Percentiles rank a stretch among this genome's conserved stretches.
These are phyloP conservation scores for Cairina moschata DNA, from an alignment of 2,113 vertebrate species.

Conservation along the genomic window DNA sequence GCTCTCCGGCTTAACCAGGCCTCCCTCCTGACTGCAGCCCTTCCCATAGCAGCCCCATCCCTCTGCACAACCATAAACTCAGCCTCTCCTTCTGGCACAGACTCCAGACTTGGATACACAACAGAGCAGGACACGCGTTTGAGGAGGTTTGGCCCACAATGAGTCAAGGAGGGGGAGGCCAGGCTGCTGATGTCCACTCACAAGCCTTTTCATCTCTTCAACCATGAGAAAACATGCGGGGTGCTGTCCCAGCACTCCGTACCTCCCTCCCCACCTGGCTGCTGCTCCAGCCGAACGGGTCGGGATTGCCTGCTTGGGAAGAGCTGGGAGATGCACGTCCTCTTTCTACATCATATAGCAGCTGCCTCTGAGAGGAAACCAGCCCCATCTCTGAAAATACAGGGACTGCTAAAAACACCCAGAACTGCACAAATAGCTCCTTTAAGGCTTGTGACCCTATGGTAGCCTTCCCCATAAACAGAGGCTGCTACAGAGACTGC, in stretches of 20 bases:
- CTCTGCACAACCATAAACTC: neutral
- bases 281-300: neutral
- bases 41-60: neutral
- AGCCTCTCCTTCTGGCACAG: neutral
- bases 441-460: neutral
- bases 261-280: neutral
- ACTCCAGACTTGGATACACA: neutral
- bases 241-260: fast-evolving
- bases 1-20: neutral
- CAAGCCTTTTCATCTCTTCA: neutral
- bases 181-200: neutral
- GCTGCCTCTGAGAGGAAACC: neutral
- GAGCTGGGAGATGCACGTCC: neutral
- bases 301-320: neutral
- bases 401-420: neutral
- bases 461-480: neutral
- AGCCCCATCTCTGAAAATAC: neutral
- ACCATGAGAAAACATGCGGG: neutral
- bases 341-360: neutral
- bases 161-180: neutral
- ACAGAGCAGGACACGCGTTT: neutral
- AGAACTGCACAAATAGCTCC: fast-evolving
- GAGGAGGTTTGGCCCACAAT: neutral
- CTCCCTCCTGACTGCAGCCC: neutral
- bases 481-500: neutral